Evolutionary conservation across 2,888 invertebrate genomes (phyloP).

Genomic region (Lydus trimaculatus): DNA sequence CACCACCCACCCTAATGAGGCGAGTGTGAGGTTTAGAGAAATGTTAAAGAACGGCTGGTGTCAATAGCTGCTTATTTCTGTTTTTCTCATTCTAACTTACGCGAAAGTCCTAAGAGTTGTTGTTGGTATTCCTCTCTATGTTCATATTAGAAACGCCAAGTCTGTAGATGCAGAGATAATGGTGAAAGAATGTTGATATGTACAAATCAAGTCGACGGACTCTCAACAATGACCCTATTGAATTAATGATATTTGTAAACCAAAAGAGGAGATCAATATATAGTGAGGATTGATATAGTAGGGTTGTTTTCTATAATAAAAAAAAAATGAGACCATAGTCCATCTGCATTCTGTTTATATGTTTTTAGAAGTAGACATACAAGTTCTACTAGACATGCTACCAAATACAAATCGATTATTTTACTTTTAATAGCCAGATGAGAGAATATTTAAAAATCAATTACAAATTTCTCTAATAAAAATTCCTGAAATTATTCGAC

Average conservation of each 20-base stretch:
- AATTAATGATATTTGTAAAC: constrained; percentile 7
- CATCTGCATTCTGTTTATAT: constrained; percentile 29
- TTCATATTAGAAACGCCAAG: too few relatives aligned
- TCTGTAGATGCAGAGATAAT: too few relatives aligned
- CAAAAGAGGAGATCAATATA: constrained; percentile 10
- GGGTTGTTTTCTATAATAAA: too few relatives aligned
- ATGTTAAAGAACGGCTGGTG: too few relatives aligned
- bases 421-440: constrained; percentile 27
- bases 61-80: too few relatives aligned
- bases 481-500: constrained; percentile 1
- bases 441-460: background rate
- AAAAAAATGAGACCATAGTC: constrained; percentile 19
- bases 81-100: too few relatives aligned
- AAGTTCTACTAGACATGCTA: constrained; percentile 35
- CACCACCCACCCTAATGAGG: too few relatives aligned
- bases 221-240: constrained; percentile 7
- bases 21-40: too few relatives aligned
- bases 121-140: too few relatives aligned
- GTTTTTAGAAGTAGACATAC: constrained; percentile 36
- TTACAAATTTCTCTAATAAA: constrained; percentile 2
- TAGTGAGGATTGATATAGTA: too few relatives aligned
- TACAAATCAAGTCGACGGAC: background rate
- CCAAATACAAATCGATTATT: constrained; percentile 33
- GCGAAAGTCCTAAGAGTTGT: too few relatives aligned
- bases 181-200: background rate